Conservation (phyloP, 2,888 invertebrate species). For the Ormyrus pomaceus region DNA sequence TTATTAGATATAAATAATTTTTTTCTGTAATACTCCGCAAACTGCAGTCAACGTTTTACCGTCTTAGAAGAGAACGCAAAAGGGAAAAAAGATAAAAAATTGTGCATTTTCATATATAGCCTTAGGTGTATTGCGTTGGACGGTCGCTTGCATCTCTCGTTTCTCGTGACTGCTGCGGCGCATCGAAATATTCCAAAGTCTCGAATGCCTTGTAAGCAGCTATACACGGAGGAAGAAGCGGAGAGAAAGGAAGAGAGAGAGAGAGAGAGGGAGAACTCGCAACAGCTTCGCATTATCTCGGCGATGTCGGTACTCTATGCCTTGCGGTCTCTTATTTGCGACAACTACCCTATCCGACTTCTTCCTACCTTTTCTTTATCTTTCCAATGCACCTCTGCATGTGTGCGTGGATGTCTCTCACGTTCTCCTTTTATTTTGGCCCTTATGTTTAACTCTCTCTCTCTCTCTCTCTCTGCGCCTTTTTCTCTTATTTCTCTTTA, state of each 20-base stretch:
- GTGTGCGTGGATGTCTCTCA: background rate
- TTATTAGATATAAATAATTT: too few species aligned
- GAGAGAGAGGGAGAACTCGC: conserved; percentile 3
- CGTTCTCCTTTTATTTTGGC: conserved; percentile 6
- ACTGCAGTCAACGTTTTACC: too few species aligned
- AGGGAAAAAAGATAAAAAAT: background rate
- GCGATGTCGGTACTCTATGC: conserved; percentile 42
- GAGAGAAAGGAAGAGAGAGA: too few species aligned
- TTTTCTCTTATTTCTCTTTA: too few species aligned
- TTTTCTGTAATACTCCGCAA: too few species aligned
- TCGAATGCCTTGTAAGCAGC: too few species aligned
- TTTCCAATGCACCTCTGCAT: background rate
- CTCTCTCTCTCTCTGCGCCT: background rate
- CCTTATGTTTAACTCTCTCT: conserved; percentile 12
- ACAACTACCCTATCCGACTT: conserved; percentile 38
- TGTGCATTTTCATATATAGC: conserved; percentile 8
- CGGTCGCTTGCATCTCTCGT: background rate
- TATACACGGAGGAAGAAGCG: background rate
- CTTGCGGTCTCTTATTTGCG: conserved; percentile 55
- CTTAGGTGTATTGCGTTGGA: conserved; percentile 44
- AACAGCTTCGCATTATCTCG: conserved; percentile 54
- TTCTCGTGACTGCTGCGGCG: conserved; percentile 53
- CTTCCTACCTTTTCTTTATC: conserved; percentile 26
- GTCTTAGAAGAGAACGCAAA: background rate
- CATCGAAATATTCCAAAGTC: conserved; percentile 56